Evolutionary conservation across 1,140 invertebrate genomes (phyloP).

Genomic region (Pseudachorutes palmiensis): DNA sequence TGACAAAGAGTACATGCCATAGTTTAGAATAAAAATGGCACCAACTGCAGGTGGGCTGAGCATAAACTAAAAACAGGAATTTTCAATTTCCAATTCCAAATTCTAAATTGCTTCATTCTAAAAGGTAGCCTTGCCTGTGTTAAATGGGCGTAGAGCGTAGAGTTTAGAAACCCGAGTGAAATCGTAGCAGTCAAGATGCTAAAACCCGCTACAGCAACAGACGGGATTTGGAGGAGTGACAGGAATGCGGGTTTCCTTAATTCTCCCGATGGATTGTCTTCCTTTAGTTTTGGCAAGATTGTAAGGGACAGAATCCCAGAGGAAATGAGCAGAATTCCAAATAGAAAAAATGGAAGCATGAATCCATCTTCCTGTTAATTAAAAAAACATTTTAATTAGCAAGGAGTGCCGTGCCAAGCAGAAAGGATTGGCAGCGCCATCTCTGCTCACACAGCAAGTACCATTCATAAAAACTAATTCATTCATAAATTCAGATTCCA

Average conservation of each 20-base stretch:
- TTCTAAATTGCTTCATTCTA: neutral
- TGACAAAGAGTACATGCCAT: constrained; percentile 60
- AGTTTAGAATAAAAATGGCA: constrained; percentile 78
- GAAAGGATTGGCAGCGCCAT: too few species aligned
- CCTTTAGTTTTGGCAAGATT: constrained; percentile 17
- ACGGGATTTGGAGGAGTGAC: constrained; percentile 56
- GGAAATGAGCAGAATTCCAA: constrained; percentile 21
- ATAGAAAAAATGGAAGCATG: constrained; percentile 70
- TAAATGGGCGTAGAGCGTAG: constrained; percentile 71
- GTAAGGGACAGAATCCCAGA: constrained; percentile 14
- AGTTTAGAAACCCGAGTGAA: constrained; percentile 72
- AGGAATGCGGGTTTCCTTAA: constrained; percentile 41
- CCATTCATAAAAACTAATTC: too few species aligned
- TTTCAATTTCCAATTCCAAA: neutral
- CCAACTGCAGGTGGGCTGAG: constrained; percentile 66
- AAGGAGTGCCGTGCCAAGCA: too few species aligned
- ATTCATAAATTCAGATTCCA: too few species aligned
- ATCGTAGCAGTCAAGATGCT: constrained; percentile 66
- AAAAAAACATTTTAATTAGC: neutral
- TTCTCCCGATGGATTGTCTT: constrained; percentile 6
- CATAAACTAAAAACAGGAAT: constrained; percentile 47
- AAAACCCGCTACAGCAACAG: constrained; percentile 59
- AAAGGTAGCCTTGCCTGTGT: constrained; percentile 48
- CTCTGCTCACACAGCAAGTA: too few species aligned
- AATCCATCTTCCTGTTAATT: constrained; percentile 63